Conservation (phyloP, 2,888 invertebrate genomes). For the Nephrotoma flavescens region DNA sequence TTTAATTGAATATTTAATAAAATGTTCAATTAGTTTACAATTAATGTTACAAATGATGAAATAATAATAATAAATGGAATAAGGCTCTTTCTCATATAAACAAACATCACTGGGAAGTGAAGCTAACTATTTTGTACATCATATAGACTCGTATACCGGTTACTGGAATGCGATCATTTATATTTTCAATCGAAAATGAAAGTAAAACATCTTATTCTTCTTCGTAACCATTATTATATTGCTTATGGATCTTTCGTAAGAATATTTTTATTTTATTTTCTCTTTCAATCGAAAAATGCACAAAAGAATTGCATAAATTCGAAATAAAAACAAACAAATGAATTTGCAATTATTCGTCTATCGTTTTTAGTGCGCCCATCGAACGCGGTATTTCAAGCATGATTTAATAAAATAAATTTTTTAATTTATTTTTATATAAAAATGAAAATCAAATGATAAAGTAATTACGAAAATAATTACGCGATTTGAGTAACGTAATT, state of each 20-base stretch:
- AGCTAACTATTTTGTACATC: too few species aligned
- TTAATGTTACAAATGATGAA: too few species aligned
- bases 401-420: background rate
- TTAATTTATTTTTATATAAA: background rate
- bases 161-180: too few species aligned
- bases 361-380: background rate
- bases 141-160: too few species aligned
- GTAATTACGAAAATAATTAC: background rate
- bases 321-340: background rate
- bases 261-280: background rate
- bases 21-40: too few species aligned
- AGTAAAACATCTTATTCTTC: background rate
- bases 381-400: background rate
- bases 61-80: too few species aligned
- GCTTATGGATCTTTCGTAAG: background rate
- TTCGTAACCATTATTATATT: too few species aligned
- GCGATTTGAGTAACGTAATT: background rate
- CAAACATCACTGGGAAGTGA: too few species aligned
- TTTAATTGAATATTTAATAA: too few species aligned
- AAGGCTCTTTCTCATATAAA: too few species aligned
- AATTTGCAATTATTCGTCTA: too few species aligned
- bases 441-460: background rate
- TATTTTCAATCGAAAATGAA: background rate
- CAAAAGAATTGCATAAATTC: background rate
- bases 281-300: background rate